These are phyloP conservation scores for Xestia rhomboidea DNA, from an alignment of 2,888 invertebrate species.

Conservation along the genomic window DNA sequence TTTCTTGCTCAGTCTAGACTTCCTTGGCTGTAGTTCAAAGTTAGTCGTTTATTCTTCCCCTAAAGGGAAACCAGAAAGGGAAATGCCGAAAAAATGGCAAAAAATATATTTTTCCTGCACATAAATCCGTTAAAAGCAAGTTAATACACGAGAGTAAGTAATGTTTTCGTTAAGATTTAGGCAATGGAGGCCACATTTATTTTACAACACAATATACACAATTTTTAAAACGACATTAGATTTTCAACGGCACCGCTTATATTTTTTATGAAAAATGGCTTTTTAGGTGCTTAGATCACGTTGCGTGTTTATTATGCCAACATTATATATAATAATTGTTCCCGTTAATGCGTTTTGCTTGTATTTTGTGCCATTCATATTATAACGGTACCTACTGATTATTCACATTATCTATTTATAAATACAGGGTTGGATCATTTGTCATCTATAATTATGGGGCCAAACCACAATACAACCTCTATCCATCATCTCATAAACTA, in stretches of 20 bases:
- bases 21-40: neutral
- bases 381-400: slow-evolving; percentile 1
- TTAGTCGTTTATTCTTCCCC: neutral
- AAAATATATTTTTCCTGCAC: slow-evolving; percentile 19
- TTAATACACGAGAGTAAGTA: slow-evolving; percentile 27
- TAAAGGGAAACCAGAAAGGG: slow-evolving; percentile 17
- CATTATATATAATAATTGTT: slow-evolving; percentile 28
- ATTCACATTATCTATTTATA: slow-evolving; percentile 31
- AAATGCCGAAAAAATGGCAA: slow-evolving; percentile 15
- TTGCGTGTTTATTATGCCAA: slow-evolving; percentile 48
- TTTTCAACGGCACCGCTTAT: slow-evolving; percentile 14
- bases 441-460: slow-evolving; percentile 4
- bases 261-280: slow-evolving; percentile 27
- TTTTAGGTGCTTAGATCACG: slow-evolving; percentile 15
- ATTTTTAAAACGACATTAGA: slow-evolving; percentile 29
- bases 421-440: slow-evolving; percentile 27
- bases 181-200: slow-evolving; percentile 26
- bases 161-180: slow-evolving; percentile 49
- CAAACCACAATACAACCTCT: neutral
- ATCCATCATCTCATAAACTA: neutral
- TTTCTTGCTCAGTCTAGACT: neutral
- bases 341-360: slow-evolving; percentile 53
- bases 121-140: slow-evolving; percentile 32
- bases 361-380: slow-evolving; percentile 37
- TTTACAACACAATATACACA: slow-evolving; percentile 31